phyloP scores from a whole-genome alignment of 2,888 invertebrate genomes.

The Campoplex nolae region DNA sequence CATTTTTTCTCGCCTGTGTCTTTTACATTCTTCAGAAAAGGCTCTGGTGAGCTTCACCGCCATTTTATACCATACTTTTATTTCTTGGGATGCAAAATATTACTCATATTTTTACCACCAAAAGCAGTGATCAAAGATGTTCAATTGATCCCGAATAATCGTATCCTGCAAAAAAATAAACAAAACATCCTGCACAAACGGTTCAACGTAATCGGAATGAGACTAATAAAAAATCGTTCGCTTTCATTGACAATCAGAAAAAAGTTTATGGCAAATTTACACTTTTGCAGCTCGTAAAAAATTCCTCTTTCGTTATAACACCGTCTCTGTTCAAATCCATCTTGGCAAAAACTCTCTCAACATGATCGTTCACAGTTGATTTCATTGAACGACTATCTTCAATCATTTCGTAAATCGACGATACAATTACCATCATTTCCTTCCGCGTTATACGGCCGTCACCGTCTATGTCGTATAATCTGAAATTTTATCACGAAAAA shows the following conservation, averaged over 20 bases:
- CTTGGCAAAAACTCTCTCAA: conserved; percentile 79
- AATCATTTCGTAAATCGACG: conserved; percentile 81
- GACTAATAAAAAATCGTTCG: background rate
- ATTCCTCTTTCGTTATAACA: conserved; percentile 79
- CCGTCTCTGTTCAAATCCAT: conserved; percentile 81
- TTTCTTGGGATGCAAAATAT: background rate
- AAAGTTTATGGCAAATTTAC: conserved; percentile 66
- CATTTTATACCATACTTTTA: background rate
- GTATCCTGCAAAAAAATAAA: conserved; percentile 75
- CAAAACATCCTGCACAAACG: conserved; percentile 41
- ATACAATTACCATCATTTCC: conserved; percentile 78
- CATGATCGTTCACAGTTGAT: conserved; percentile 75
- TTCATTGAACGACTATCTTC: conserved; percentile 73
- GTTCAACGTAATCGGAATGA: conserved; percentile 5
- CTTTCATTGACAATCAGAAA: background rate
- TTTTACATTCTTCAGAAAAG: conserved; percentile 97
- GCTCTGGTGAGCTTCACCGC: conserved; percentile 87
- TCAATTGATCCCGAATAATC: conserved; percentile 75
- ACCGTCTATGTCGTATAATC: conserved; percentile 80
- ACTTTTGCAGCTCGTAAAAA: conserved; percentile 79
- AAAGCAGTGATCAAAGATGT: conserved; percentile 75
- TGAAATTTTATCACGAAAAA: background rate
- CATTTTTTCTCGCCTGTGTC: conserved; percentile 95
- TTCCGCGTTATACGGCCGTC: conserved; percentile 80
- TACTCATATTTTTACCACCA: conserved; percentile 68